Evolutionary conservation across 2,113 vertebrate genomes (phyloP), one percentile per base, ranked within the genome.

Genomic region (Helogale parvula): DNA sequence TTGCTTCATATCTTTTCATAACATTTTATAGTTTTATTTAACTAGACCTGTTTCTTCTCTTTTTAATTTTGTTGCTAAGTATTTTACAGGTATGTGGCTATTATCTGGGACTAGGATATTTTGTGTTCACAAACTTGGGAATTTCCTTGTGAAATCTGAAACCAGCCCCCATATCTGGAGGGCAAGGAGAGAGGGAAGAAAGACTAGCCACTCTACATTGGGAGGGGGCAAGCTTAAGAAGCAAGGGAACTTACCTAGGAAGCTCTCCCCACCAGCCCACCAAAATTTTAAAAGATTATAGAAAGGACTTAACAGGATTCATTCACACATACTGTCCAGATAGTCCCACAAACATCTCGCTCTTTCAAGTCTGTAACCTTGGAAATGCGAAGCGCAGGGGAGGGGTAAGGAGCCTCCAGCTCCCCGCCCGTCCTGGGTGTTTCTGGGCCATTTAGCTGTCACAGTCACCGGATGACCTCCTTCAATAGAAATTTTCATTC

Each of bases 41-140:
- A 41, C 14, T 19, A 89, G 60, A 27, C 1, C 23, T 10, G 31
- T 25, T 72, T 89, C 19, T 74, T 76, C 54, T 95, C 52, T 74
- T 92, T 69, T 96, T 79, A 77, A 63, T 84, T 85, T 80, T 96
- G 50, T 89, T 84, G 25, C 33, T 52, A 63, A 69, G 38, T 33
- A 93, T 52, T 63, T 90, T 69, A 77, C 14, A 89, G 7, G 3
- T 50, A 3, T 21, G 33, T 38, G 45, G 47, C 35, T 83, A 45
- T 68, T 41, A 27, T 41, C 31, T 60, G 57, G 57, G 57, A 33
- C 7, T 21, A 11, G 33, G 33, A 66, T 19, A 47, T 35, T 3
- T 1, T 27, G 25, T n/a, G 21, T 72, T 92, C 38, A 16, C 27
- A n/a, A 87, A 87, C 72, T 19, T 0, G 11, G 29, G 65, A 68